Percentiles rank a stretch among this genome's conserved stretches.
These are phyloP conservation scores for Polypedilum vanderplanki DNA, from an alignment of 1,140 invertebrate genomes.

Conservation along the genomic window DNA sequence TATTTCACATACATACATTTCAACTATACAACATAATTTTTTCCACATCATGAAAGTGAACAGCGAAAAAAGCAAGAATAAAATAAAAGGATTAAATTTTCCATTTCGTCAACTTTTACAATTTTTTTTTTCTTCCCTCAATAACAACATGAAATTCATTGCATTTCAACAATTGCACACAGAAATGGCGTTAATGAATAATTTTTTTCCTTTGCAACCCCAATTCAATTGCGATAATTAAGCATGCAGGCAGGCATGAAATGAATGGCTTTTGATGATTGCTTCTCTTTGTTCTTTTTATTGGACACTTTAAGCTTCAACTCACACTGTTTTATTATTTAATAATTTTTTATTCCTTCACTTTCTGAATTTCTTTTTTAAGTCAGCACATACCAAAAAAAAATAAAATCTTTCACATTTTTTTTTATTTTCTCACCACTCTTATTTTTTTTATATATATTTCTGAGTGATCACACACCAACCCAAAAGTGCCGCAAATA, in stretches of 20 bases:
- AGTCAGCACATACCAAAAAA: too few relatives aligned
- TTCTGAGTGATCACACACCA: slow-evolving; percentile 22
- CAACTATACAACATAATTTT: not conserved
- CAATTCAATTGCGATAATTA: slow-evolving; percentile 9
- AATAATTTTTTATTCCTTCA: too few relatives aligned
- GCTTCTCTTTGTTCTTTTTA: too few relatives aligned
- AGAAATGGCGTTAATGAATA: not conserved
- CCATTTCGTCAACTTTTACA: slow-evolving; percentile 21
- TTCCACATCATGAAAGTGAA: not conserved
- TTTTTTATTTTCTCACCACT: not conserved
- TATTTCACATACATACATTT: not conserved
- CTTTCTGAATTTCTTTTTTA: too few relatives aligned
- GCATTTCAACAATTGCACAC: too few relatives aligned
- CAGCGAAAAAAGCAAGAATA: not conserved
- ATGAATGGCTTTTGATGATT: too few relatives aligned
- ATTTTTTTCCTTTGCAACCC: not conserved
- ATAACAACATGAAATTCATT: not conserved
- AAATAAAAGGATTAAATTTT: slow-evolving; percentile 29
- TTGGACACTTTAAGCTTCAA: too few relatives aligned
- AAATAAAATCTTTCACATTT: not conserved
- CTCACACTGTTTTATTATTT: too few relatives aligned
- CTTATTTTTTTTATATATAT: not conserved
- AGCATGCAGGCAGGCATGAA: not conserved
- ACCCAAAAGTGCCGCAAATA: not conserved
- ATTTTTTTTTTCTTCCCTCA: not conserved